Evolutionary conservation across 1,140 invertebrate species (phyloP).

Genomic region (Nebria ingens): DNA sequence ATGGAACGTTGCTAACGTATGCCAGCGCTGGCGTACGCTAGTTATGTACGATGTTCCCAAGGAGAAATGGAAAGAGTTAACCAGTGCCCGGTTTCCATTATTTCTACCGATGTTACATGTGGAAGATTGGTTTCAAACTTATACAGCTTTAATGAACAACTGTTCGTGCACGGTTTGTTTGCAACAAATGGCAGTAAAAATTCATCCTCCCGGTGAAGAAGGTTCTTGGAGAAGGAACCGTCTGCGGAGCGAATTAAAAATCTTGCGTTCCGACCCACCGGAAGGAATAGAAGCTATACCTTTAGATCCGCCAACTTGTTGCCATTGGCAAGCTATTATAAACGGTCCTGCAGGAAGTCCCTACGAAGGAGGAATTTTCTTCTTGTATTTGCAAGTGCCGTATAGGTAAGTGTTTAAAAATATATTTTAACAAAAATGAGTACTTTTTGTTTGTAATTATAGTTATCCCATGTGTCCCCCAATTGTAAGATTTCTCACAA

Average conservation of each 20-base stretch:
- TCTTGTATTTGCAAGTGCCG: conserved; percentile 81
- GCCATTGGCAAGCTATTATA: conserved; percentile 88
- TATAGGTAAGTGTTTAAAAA: conserved; percentile 48
- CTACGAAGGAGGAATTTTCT: conserved; percentile 91
- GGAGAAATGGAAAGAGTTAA: conserved; percentile 66
- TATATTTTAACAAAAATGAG: no score
- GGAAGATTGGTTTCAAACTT: conserved; percentile 60
- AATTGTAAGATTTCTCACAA: conserved; percentile 77
- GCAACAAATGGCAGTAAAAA: conserved; percentile 59
- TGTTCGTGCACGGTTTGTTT: conserved; percentile 78
- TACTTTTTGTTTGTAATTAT: conserved; percentile 30
- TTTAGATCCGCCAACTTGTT: conserved; percentile 62
- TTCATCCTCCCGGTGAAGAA: conserved; percentile 46
- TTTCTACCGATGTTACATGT: conserved; percentile 59
- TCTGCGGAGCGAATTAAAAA: conserved; percentile 62
- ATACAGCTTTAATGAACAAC: conserved; percentile 53
- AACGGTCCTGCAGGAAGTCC: conserved; percentile 80
- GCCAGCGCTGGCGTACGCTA: conserved; percentile 71
- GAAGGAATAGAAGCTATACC: conserved; percentile 85
- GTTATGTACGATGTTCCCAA: conserved; percentile 62
- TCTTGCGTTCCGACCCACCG: conserved; percentile 68
- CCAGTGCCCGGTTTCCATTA: conserved; percentile 68
- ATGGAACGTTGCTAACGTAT: conserved; percentile 77
- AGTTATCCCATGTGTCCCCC: conserved; percentile 90
- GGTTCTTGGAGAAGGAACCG: conserved; percentile 66